A percentile compares a stretch with the other conserved stretches of the same genome.
Evolutionary conservation across 2,797 vertebrate species (phyloP).

Genomic region (Rhinophrynus dorsalis): DNA sequence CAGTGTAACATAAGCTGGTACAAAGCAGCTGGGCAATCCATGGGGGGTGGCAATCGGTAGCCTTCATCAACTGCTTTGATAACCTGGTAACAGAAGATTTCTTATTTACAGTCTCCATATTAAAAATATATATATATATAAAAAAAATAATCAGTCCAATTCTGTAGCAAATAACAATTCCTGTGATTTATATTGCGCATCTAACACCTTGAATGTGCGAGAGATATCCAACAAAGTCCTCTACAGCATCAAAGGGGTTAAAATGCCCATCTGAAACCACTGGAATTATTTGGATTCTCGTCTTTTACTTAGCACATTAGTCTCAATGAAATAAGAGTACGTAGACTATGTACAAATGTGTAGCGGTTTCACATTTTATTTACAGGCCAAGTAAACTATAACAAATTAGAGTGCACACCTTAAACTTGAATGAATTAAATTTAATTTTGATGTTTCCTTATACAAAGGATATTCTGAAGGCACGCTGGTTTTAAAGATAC

Average conservation of each 20-base stretch:
- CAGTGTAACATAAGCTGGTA: constrained; percentile 99
- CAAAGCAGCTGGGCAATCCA: constrained; percentile 96
- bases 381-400: too few species aligned
- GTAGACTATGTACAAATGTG: too few species aligned
- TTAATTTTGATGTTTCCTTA: background rate
- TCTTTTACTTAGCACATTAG: too few species aligned
- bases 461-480: background rate
- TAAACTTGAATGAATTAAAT: constrained; percentile 1
- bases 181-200: too few species aligned
- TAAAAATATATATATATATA: background rate
- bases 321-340: too few species aligned
- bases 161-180: background rate
- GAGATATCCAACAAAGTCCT: too few species aligned
- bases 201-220: too few species aligned
- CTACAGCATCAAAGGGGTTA: too few species aligned
- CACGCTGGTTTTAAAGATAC: constrained; percentile 44
- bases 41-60: constrained; percentile 93
- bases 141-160: background rate
- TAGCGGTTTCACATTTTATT: too few species aligned
- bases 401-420: background rate
- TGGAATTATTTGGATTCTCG: too few species aligned
- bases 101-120: background rate
- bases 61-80: constrained; percentile 98
- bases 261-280: too few species aligned
- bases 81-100: constrained; percentile 71